Conservation (phyloP, 2,797 vertebrate species). For the Rallus crepitans region DNA sequence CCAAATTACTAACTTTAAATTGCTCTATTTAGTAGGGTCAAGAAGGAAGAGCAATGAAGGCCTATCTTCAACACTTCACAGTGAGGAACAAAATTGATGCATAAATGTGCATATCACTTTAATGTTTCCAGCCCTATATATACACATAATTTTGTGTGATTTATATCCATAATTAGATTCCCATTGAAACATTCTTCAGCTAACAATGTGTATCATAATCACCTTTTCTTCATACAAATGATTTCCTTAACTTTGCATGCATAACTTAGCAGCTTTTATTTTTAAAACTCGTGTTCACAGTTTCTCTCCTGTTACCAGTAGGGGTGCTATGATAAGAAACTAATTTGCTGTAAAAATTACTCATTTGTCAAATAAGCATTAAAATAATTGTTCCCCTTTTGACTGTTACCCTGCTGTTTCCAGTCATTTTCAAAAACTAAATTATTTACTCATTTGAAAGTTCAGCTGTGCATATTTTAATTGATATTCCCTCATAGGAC, state of each 20-base stretch:
- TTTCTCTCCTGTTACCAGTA: conserved; percentile 83
- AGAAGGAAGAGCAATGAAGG: not conserved
- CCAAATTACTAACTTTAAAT: conserved; percentile 12
- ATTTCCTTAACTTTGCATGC: conserved; percentile 83
- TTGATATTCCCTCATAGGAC: conserved; percentile 92
- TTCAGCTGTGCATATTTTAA: conserved; percentile 89
- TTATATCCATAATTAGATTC: conserved; percentile 86
- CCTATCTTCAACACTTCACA: conserved; percentile 15
- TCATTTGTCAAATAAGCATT: conserved; percentile 96
- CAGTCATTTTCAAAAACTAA: conserved; percentile 93
- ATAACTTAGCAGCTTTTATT: conserved; percentile 85
- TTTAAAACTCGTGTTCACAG: conserved; percentile 79
- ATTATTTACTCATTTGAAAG: conserved; percentile 93
- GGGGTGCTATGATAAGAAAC: conserved; percentile 90
- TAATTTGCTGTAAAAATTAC: conserved; percentile 94
- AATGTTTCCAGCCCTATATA: conserved; percentile 66
- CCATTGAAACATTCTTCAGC: conserved; percentile 82
- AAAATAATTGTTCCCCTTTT: conserved; percentile 99
- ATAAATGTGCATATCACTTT: conserved; percentile 59
- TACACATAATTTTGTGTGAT: conserved; percentile 82
- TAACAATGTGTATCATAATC: conserved; percentile 86
- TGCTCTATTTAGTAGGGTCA: not conserved
- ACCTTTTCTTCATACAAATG: conserved; percentile 83
- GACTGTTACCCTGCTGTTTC: conserved; percentile 96
- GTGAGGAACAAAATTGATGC: conserved; percentile 5